Evolutionary conservation across 2,113 vertebrate species (phyloP), one percentile per base, ranked within the genome.

Genomic region (Labeo catla): DNA sequence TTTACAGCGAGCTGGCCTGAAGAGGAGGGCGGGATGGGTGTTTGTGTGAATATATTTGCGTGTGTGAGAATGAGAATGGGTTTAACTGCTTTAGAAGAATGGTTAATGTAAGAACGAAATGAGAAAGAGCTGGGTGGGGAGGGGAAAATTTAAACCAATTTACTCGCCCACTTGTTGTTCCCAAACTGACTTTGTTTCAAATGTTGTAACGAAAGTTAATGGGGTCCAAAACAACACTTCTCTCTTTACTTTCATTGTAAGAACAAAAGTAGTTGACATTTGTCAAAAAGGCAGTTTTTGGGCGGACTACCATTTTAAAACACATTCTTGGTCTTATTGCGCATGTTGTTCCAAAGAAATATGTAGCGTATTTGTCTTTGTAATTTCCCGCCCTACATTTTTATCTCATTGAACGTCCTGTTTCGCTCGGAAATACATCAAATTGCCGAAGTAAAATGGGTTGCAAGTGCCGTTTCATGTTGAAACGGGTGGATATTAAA

Each of bases 401-500:
- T 76, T 49, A 28, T 76, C 72, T 76, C 3, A 0, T 23, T 49
- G 72, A 76, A 76, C 72, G 23, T 49, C 72, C 72, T 49, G 72
- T 45, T 73, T 43, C 10, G 19, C 70, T 47, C 10, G 5, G 70
- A 50, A 76, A 76, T 8, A 2, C 45, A 76, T 50, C 72, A 76
- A 23, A 76, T 76, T 76, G 45, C 5, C 0, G 1, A 15, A 76
- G 72, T 50, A 76, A 76, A 76, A 50, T 76, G n/a, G 72, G 11
- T 76, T 76, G 43, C 43, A 76, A 49, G 23, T 76, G 21, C n/a
- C n/a, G 12, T 28, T 76, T 76, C 45, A 49, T 76, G 72, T 50
- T 50, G 45, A 49, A 76, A 15, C 2, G 11, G 45, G 21, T 45
- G 68, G 72, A 50, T 28, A 50, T 76, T 76, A 76, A 50, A 49